Conservation (phyloP, 1,140 invertebrate genomes). For the Micrasema minimum region DNA sequence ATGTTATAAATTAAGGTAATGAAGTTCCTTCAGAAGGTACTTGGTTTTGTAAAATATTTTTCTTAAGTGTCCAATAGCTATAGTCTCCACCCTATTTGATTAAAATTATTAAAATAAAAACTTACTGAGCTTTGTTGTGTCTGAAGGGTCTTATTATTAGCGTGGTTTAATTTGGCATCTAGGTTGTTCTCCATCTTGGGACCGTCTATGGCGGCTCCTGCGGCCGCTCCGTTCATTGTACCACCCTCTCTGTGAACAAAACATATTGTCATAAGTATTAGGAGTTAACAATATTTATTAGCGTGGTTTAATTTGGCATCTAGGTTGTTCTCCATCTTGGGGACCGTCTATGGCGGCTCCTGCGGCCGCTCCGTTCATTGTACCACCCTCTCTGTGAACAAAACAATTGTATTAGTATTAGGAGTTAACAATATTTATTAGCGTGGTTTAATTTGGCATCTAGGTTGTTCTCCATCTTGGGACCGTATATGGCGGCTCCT, state of each 20-base stretch:
- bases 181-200: slow-evolving; percentile 44
- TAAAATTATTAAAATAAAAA: no score
- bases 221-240: slow-evolving; percentile 47
- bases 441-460: slow-evolving; percentile 35
- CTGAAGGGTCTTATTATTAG: slow-evolving; percentile 46
- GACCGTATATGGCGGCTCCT: slow-evolving; percentile 11
- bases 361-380: slow-evolving; percentile 47
- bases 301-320: slow-evolving; percentile 35
- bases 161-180: slow-evolving; percentile 48
- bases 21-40: no score
- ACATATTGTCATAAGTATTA: slow-evolving; percentile 21
- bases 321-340: slow-evolving; percentile 45
- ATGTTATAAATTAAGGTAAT: no score
- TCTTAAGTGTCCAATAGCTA: no score
- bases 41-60: no score
- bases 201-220: slow-evolving; percentile 13
- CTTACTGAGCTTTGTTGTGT: slow-evolving; percentile 52
- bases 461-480: slow-evolving; percentile 45
- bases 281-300: background rate
- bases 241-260: slow-evolving; percentile 46
- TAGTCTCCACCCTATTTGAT: no score
- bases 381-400: slow-evolving; percentile 46
- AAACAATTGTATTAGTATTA: slow-evolving; percentile 22
- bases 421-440: background rate
- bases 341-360: slow-evolving; percentile 12